These are phyloP conservation scores for Platycercus adscitus DNA, from an alignment of 2,113 vertebrate species.

Conservation along the genomic window DNA sequence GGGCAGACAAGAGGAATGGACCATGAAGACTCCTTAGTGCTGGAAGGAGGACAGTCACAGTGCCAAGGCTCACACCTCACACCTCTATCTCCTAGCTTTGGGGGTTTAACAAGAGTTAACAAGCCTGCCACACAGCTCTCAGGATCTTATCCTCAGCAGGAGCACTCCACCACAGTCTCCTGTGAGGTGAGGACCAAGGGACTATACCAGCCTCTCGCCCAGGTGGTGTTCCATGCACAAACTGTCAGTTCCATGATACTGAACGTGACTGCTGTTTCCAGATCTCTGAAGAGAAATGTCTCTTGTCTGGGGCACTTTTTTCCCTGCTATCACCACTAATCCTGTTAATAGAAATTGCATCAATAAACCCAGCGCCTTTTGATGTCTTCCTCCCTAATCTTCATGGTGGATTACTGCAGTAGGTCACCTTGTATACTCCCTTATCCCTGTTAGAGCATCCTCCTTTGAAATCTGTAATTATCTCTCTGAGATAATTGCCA, in stretches of 20 bases:
- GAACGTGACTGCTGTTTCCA: background rate
- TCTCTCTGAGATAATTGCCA: constrained; percentile 63
- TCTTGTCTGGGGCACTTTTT: constrained; percentile 11
- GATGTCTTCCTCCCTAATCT: constrained; percentile 46
- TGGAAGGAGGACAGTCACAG: background rate
- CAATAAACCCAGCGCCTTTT: constrained; percentile 37
- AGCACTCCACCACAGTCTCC: background rate
- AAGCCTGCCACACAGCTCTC: background rate
- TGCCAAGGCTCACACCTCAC: background rate
- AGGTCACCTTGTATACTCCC: constrained; percentile 54
- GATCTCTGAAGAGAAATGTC: background rate
- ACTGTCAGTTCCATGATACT: background rate
- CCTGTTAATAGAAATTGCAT: constrained; percentile 47
- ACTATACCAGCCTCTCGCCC: background rate
- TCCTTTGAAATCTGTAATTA: constrained; percentile 67
- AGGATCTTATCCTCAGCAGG: background rate
- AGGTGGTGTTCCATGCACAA: background rate
- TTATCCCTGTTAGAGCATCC: constrained; percentile 7
- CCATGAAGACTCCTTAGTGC: background rate
- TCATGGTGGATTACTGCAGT: constrained; percentile 26
- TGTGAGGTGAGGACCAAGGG: background rate
- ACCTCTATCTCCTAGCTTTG: background rate
- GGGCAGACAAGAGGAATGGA: background rate
- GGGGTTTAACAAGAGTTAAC: background rate
- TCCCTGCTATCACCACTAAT: constrained; percentile 28